phyloP scores from a whole-genome alignment of 2,113 vertebrate species.

The Clarias gariepinus region DNA sequence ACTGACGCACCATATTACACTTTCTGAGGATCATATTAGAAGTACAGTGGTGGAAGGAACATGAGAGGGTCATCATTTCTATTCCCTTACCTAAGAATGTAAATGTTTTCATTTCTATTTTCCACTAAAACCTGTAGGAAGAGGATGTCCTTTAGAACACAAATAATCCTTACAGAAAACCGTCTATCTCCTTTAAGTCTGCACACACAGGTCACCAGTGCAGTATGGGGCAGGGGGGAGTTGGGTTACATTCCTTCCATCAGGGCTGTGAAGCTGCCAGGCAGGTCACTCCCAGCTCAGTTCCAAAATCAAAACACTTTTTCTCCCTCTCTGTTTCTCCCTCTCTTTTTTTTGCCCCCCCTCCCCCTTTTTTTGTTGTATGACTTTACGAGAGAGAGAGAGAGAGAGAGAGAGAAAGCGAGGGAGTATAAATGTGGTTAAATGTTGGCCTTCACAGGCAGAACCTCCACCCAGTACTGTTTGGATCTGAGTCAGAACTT shows the following conservation, averaged over 20 bases:
- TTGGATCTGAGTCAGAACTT: slow-evolving; percentile 55
- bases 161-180: slow-evolving; percentile 17
- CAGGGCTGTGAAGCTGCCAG: slow-evolving; percentile 63
- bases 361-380: slow-evolving; percentile 28
- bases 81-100: background rate
- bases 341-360: slow-evolving; percentile 27
- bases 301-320: slow-evolving; percentile 68
- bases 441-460: slow-evolving; percentile 39
- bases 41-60: background rate
- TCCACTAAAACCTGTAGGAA: background rate
- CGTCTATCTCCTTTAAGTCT: background rate
- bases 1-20: background rate
- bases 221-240: slow-evolving; percentile 55
- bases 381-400: background rate
- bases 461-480: slow-evolving; percentile 47
- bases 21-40: background rate
- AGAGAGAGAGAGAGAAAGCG: background rate
- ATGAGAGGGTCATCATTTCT: too few species aligned
- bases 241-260: slow-evolving; percentile 80
- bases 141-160: background rate
- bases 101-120: background rate
- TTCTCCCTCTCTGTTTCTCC: slow-evolving; percentile 56
- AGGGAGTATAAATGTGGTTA: slow-evolving; percentile 37
- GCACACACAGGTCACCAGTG: slow-evolving; percentile 56
- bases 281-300: slow-evolving; percentile 81